Evolutionary conservation across 2,888 invertebrate species (phyloP), one percentile per base, ranked within the genome.

Genomic region (Pyralis farinalis): DNA sequence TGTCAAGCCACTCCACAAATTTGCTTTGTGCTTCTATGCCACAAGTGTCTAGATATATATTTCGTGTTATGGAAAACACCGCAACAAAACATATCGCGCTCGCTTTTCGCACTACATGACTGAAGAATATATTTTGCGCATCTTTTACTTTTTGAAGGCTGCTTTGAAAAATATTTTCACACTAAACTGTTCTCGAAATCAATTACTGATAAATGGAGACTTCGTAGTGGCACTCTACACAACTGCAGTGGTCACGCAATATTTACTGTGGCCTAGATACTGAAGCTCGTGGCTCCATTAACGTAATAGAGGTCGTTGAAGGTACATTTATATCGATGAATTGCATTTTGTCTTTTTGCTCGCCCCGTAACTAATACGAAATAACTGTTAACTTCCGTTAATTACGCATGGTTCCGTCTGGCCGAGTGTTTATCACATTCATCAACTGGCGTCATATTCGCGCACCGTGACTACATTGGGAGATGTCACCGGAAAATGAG

Each of bases 381-480:
- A 53, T 58, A 55, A 71, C 64, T 58, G 68, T 68, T 61, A 65
- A 62, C 69, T 65, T 71, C 70, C 71, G 62, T 64, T 64, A 64
- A 61, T 72, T 64, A 62, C 65, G 58, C 69, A 71, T 49, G 50
- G 60, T 64, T 66, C 67, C 62, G 64, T 59, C 55, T 51, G 58
- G 57, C 44, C 57, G 66, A 58, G 62, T 55, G 60, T 66, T 71
- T 68, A 69, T 71, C 64, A 63, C 64, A 64, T 65, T 67, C 67
- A 74, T 63, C 67, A 66, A 51, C 57, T 58, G 53, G 49, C 53
- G 46, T 40, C 47, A 53, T 46, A 49, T 47, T 57, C 57, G 59
- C 69, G 53, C 55, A 60, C 72, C 84, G 71, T 83, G 73, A 77
- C 80, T 68, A 69, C 65, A 73, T 68, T 63, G 67, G 63, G 63